Conservation (phyloP, 2,113 vertebrate genomes). For the Origma solitaria region DNA sequence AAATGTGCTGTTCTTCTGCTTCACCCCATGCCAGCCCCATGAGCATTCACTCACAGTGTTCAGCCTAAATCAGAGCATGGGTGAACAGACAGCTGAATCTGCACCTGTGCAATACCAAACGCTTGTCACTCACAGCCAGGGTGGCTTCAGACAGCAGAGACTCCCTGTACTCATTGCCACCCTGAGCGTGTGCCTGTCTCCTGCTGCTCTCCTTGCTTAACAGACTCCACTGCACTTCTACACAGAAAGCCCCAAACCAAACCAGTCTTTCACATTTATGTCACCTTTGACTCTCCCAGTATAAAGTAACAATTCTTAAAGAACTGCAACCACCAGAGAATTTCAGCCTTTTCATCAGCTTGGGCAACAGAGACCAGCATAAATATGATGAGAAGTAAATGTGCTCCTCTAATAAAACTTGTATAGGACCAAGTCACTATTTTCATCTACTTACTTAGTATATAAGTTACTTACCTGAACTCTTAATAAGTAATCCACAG, state of each 20-base stretch:
- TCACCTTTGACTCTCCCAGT: not conserved
- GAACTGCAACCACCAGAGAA: not conserved
- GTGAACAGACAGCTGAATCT: not conserved
- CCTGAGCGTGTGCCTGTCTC: not conserved
- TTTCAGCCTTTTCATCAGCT: not conserved
- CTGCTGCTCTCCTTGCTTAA: not conserved
- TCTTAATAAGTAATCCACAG: conserved; percentile 93
- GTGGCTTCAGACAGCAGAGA: not conserved
- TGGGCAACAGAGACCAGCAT: not conserved
- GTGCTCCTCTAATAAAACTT: not conserved
- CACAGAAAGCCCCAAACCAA: not conserved
- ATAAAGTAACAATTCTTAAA: not conserved
- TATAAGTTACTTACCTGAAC: conserved; percentile 79
- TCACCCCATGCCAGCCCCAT: not conserved
- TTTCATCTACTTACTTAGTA: not conserved
- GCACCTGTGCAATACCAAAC: not conserved
- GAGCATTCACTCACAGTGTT: not conserved
- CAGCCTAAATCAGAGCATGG: not conserved
- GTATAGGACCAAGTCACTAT: not conserved
- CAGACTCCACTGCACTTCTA: not conserved
- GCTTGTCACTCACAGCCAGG: not conserved
- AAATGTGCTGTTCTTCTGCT: rapidly evolving
- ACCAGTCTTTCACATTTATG: not conserved
- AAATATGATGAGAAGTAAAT: not conserved
- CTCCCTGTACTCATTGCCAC: no score